Evolutionary conservation across 1,140 invertebrate genomes (phyloP).

Genomic region (Lepidurus apus): DNA sequence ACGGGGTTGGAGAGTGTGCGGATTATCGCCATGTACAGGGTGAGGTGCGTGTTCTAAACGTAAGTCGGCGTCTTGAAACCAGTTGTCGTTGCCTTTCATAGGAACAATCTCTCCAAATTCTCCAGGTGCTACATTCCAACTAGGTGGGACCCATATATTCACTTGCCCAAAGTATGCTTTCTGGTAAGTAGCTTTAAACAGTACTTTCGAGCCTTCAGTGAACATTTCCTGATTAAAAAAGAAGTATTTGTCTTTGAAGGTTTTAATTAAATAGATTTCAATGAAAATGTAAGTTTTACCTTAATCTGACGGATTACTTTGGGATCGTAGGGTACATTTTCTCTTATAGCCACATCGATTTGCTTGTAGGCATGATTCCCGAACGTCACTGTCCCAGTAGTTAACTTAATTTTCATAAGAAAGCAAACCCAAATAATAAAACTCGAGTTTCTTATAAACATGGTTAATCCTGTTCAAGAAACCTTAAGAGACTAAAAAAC

Average conservation of each 20-base stretch:
- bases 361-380: background rate
- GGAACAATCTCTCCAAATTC: background rate
- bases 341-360: background rate
- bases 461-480: background rate
- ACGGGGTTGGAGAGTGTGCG: constrained; percentile 42
- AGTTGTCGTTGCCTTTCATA: background rate
- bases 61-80: background rate
- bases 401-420: background rate
- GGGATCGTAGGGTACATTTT: background rate
- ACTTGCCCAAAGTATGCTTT: background rate
- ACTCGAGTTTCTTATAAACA: background rate
- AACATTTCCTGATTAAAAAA: background rate
- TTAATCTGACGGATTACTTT: background rate
- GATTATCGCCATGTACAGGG: constrained; percentile 38
- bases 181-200: background rate
- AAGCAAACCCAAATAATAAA: background rate
- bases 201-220: background rate
- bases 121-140: background rate
- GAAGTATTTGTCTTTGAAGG: background rate
- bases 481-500: background rate
- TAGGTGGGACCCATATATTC: background rate
- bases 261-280: background rate
- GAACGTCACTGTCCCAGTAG: background rate
- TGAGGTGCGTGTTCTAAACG: background rate
- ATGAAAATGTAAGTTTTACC: background rate